A percentile compares a stretch with the other conserved stretches of the same genome.
phyloP scores from a whole-genome alignment of 2,113 vertebrate species.

The Tenrec ecaudatus region DNA sequence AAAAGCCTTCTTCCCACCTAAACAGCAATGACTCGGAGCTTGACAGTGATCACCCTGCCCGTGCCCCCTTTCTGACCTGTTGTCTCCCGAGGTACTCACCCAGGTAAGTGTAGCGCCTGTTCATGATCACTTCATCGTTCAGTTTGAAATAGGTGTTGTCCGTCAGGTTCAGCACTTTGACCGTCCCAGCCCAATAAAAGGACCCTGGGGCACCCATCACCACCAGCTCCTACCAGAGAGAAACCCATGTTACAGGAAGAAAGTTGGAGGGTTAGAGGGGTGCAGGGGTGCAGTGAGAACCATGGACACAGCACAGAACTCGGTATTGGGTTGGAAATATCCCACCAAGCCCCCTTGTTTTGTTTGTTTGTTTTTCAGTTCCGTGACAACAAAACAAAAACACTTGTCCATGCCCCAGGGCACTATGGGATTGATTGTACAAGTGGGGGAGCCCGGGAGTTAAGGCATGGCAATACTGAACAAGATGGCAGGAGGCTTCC shows the following conservation, averaged over 20 bases:
- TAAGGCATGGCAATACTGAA: not conserved
- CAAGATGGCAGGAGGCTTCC: not conserved
- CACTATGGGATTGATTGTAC: accelerated
- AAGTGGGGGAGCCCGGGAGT: not conserved
- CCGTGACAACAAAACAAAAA: not conserved
- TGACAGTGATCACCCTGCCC: too few species aligned
- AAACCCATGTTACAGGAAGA: not conserved
- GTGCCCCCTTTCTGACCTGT: not conserved
- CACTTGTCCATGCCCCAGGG: too few species aligned
- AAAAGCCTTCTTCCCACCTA: not conserved
- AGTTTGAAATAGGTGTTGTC: constrained; percentile 94
- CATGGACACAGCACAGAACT: not conserved
- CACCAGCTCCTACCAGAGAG: constrained; percentile 92
- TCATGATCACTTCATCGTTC: constrained; percentile 91
- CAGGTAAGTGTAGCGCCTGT: constrained; percentile 95
- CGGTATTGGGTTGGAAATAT: not conserved
- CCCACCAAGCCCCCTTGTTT: too few species aligned
- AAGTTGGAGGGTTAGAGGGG: not conserved
- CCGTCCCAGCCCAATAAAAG: constrained; percentile 98
- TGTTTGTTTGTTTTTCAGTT: too few species aligned
- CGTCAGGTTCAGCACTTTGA: constrained; percentile 97
- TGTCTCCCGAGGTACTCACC: constrained; percentile 87
- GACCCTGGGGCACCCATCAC: constrained; percentile 98
- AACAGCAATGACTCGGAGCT: accelerated
- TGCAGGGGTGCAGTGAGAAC: not conserved